Evolutionary conservation across 2,113 vertebrate genomes (phyloP).

Genomic region (Speoplatyrhinus poulsoni): DNA sequence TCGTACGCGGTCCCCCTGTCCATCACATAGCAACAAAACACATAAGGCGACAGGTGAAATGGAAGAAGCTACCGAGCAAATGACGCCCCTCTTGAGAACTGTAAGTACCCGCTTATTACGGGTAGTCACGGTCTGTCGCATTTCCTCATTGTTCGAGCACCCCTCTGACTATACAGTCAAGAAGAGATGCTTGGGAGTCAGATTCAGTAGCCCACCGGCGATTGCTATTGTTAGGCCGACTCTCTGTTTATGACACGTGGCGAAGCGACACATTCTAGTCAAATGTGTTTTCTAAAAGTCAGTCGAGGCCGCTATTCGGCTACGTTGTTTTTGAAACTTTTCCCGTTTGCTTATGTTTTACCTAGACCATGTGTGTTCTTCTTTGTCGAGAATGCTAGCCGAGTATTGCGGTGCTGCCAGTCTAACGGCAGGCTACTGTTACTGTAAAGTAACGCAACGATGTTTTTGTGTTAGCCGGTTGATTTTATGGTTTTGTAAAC

Average conservation of each 20-base stretch:
- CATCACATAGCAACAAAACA: constrained; percentile 15
- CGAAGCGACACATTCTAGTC: constrained; percentile 18
- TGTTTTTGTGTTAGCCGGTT: too few species aligned
- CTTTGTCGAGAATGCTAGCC: too few species aligned
- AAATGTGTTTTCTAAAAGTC: too few species aligned
- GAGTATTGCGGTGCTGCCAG: too few species aligned
- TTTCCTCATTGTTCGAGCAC: constrained; percentile 37
- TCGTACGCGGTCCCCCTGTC: constrained; percentile 7
- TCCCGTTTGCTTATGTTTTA: too few species aligned
- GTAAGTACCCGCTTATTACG: constrained; percentile 51
- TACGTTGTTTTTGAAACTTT: too few species aligned
- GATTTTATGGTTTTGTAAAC: too few species aligned
- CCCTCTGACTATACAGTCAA: constrained; percentile 32
- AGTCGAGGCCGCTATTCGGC: too few species aligned
- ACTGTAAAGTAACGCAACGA: too few species aligned
- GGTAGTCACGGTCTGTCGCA: background rate
- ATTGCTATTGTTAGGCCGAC: constrained; percentile 67
- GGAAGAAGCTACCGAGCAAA: constrained; percentile 65
- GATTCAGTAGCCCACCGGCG: constrained; percentile 36
- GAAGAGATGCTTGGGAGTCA: constrained; percentile 61
- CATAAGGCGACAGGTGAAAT: constrained; percentile 41
- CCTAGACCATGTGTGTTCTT: too few species aligned
- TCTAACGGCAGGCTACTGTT: too few species aligned
- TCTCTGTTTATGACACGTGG: constrained; percentile 56
- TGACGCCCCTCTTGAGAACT: constrained; percentile 65